Evolutionary conservation across 2,888 invertebrate genomes (phyloP), one percentile per base, ranked within the genome.

Genomic region (Apodemia duryi): DNA sequence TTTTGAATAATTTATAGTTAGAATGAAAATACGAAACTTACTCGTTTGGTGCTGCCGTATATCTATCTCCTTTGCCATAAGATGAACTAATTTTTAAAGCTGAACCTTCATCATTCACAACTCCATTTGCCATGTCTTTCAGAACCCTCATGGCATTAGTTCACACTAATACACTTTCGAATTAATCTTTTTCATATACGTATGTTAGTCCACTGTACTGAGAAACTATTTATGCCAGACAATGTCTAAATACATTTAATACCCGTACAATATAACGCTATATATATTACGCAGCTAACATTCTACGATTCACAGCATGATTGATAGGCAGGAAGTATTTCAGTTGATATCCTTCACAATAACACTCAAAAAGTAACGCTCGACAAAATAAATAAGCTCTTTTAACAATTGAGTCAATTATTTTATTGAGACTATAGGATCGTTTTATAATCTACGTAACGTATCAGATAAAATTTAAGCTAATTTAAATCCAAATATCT

Each of bases 21-120:
- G 2, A 43, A 11, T 38, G 6, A 6, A 38, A 6, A 62, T 61
- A 60, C 51, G 10, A 60, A 79, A 89, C 91, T 91, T 78, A 91
- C 91, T 89, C 91, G 71, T 91, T 91, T 61, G 91, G 91, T 49
- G 91, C 90, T 62, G 91, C 88, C 2, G 91, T 88, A 70, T 86
- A 83, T 79, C 91, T 82, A 72, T 91, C 91, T 51, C 90, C 91
- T 78, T 85, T 86, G 64, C 89, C 89, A 71, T 88, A 91, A 1
- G 86, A 82, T n/a, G 86, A 82, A 21, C 86, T 85, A 69, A 83
- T 86, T 57, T 46, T 46, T 13, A 74, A 70, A 41, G 72, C 67
- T 49, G 75, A 73, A 43, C 78, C 77, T 64, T 73, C 68, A 66
- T 67, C 63, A 65, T 78, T 75, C 35, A 74, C 71, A 65, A 76